Evolutionary conservation across 2,888 invertebrate species (phyloP), one percentile per base, ranked within the genome.

Genomic region (Sericinus montela): DNA sequence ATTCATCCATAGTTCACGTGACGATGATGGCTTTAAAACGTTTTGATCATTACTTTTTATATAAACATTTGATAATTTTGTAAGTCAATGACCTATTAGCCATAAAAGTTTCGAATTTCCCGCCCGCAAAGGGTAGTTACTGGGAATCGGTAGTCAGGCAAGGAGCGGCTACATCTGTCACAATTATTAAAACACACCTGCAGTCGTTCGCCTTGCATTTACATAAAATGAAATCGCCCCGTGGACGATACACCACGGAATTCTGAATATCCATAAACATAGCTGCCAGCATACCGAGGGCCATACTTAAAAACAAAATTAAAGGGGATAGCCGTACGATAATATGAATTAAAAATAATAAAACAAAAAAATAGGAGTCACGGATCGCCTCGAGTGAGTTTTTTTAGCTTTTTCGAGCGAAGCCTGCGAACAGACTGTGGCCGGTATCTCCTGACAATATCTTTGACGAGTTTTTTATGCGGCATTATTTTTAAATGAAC

Each of bases 261-360:
- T 87, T 84, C 80, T 62, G 79, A 86, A 84, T 82, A 85, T 82
- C 85, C 83, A 85, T 85, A 86, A 87, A 85, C 77, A 80, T 86
- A 78, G 85, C 86, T 84, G 83, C 69, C 85, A 86, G 86, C 83
- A 86, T 83, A 81, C 82, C 84, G 77, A 76, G 79, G 78, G 72
- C 85, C 86, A 85, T 86, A 87, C 86, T 88, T 87, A 87, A 88
- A 88, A 86, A 86, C 87, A 84, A 88, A 88, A 88, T 87, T 88
- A 87, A 88, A 88, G 88, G 84, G 88, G 85, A 86, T 85, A 85
- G 85, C 86, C 80, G 74, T 81, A 84, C 86, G 84, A 87, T 88
- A 87, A 87, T 87, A 88, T 87, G 87, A 87, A 87, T 88, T 86
- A 87, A 87, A 87, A 88, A 87, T 85, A 86, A 86, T 85, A 86